Percentiles rank a stretch among this genome's conserved stretches.
Conservation (phyloP, 2,797 vertebrate genomes). For the Gouania willdenowi region DNA sequence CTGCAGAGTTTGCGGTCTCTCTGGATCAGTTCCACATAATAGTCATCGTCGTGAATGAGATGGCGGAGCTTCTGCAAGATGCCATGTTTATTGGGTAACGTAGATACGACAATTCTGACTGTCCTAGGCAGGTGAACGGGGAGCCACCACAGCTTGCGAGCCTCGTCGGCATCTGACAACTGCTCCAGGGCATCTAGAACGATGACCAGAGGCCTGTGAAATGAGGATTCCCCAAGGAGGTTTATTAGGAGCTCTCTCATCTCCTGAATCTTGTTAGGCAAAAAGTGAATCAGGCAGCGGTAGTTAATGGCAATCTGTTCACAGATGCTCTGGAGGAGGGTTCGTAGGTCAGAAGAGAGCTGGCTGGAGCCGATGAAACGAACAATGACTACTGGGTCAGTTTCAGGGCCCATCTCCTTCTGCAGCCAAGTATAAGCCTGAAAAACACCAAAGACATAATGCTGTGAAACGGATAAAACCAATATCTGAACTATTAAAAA, state of each 20-base stretch:
- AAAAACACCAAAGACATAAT: conserved; percentile 50
- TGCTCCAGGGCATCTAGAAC: conserved; percentile 94
- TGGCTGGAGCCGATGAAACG: conserved; percentile 92
- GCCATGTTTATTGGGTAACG: conserved; percentile 95
- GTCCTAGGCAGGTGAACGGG: conserved; percentile 91
- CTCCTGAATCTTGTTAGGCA: conserved; percentile 94
- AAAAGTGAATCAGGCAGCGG: conserved; percentile 91
- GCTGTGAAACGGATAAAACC: no score
- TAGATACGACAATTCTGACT: conserved; percentile 92
- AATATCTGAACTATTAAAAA: no score
- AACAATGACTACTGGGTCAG: conserved; percentile 91
- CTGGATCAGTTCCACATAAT: conserved; percentile 89
- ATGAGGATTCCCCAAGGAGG: conserved; percentile 91
- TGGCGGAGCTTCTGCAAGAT: conserved; percentile 95
- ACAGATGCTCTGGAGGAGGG: conserved; percentile 93
- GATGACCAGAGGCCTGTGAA: conserved; percentile 90
- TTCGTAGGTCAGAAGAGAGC: conserved; percentile 86
- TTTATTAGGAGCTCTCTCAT: conserved; percentile 93
- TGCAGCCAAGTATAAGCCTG: conserved; percentile 95
- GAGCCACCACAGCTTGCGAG: conserved; percentile 97
- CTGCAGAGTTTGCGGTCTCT: conserved; percentile 95
- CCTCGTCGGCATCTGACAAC: conserved; percentile 91
- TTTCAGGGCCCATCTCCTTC: conserved; percentile 92
- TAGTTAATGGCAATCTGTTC: conserved; percentile 96
- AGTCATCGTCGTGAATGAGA: conserved; percentile 89